phyloP scores from a whole-genome alignment of 2,888 invertebrate species.

The Lacanobia wlatinum region DNA sequence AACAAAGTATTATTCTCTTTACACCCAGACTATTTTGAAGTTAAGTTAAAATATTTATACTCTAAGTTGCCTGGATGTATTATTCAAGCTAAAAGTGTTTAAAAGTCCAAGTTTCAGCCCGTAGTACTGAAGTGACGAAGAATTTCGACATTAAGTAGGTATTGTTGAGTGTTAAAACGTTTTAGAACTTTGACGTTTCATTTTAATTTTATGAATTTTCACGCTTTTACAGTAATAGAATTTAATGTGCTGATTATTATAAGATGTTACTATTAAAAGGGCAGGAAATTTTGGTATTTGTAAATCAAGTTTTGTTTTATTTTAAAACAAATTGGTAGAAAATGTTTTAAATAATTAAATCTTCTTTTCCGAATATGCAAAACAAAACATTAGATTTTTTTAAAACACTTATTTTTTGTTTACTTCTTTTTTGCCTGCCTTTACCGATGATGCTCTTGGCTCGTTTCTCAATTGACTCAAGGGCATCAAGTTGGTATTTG shows the following conservation, averaged over 20 bases:
- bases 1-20: neutral
- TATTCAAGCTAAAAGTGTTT: constrained; percentile 45
- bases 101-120: constrained; percentile 46
- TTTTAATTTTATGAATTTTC: constrained; percentile 16
- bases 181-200: constrained; percentile 36
- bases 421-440: too few relatives aligned
- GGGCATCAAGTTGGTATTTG: too few relatives aligned
- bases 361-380: too few relatives aligned
- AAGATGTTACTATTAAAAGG: too few relatives aligned
- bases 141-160: constrained; percentile 52
- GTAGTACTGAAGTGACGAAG: constrained; percentile 43
- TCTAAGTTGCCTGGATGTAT: constrained; percentile 33
- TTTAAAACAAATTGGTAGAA: too few relatives aligned
- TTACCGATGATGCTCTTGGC: too few relatives aligned
- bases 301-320: too few relatives aligned
- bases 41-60: constrained; percentile 49
- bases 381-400: too few relatives aligned
- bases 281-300: too few relatives aligned
- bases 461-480: too few relatives aligned
- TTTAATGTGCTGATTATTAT: neutral
- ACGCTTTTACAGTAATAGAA: neutral
- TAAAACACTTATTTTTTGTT: too few relatives aligned
- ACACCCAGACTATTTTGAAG: constrained; percentile 26
- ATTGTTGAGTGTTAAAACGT: constrained; percentile 36
- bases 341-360: too few relatives aligned